Conservation (phyloP, 2,888 invertebrate genomes). For the Pedicia rivosa region DNA sequence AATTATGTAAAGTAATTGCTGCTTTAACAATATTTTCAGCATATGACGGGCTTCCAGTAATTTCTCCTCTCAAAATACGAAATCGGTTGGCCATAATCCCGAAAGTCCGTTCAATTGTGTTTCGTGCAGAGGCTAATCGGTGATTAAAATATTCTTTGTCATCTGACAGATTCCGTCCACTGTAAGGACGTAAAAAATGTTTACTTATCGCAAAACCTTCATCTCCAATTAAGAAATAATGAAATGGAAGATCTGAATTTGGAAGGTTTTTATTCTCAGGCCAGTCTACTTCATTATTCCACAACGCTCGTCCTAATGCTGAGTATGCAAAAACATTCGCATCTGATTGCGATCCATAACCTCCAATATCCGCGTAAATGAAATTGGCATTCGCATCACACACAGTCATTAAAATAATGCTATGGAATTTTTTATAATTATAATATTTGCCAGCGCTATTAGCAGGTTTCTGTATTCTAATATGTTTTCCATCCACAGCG, state of each 20-base stretch:
- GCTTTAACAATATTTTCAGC: slow-evolving; percentile 1
- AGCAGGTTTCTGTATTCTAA: slow-evolving; percentile 13
- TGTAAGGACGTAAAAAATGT: slow-evolving; percentile 2
- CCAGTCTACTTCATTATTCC: slow-evolving; percentile 1
- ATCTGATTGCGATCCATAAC: slow-evolving; percentile 11
- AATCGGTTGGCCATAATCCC: slow-evolving; percentile 3
- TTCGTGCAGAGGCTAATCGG: slow-evolving; percentile 1
- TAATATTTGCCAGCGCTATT: slow-evolving; percentile 14
- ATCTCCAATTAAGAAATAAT: slow-evolving; percentile 2
- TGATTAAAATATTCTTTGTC: slow-evolving; percentile 4
- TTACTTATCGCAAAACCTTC: neutral
- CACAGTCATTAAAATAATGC: slow-evolving; percentile 14
- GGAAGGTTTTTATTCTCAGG: slow-evolving; percentile 1
- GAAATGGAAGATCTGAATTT: slow-evolving; percentile 3
- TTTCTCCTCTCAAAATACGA: slow-evolving; percentile 1
- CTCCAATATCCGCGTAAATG: slow-evolving; percentile 14
- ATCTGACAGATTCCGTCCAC: slow-evolving; percentile 2
- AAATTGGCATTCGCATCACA: slow-evolving; percentile 15
- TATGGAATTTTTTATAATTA: slow-evolving; percentile 16
- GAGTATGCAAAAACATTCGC: slow-evolving; percentile 1
- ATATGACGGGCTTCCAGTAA: neutral
- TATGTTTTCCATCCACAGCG: slow-evolving; percentile 14
- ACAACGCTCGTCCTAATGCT: slow-evolving; percentile 1
- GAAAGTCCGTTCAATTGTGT: neutral
- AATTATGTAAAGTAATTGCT: slow-evolving; percentile 3